A percentile compares a stretch with the other conserved stretches of the same genome.
Evolutionary conservation across 2,888 invertebrate genomes (phyloP).

Genomic region (Rhyacophila evoluta): DNA sequence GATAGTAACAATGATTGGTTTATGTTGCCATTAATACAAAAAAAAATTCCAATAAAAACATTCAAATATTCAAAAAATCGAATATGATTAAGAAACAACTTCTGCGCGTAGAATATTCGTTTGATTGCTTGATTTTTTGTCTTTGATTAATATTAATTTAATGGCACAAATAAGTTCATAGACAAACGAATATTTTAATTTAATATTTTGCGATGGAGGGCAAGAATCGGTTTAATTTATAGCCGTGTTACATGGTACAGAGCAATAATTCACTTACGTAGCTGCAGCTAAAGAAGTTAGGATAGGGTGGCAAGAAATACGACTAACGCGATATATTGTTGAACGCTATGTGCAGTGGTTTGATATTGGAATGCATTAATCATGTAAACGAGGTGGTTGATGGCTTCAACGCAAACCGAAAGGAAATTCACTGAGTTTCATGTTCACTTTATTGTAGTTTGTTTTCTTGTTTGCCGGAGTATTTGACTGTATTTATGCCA

Average conservation of each 20-base stretch:
- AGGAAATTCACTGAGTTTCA: neutral
- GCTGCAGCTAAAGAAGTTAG: neutral
- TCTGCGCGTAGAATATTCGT: neutral
- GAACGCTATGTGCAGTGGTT: slow-evolving; percentile 14
- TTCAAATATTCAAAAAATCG: no score
- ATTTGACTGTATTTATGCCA: neutral
- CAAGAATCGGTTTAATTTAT: no score
- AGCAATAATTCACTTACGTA: neutral
- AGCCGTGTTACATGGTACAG: neutral
- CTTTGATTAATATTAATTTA: no score
- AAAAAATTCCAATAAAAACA: no score
- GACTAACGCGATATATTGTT: neutral
- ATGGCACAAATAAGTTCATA: no score
- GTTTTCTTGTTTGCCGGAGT: neutral
- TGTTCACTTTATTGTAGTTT: neutral
- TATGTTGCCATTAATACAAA: no score
- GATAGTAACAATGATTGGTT: no score
- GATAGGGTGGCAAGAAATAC: neutral
- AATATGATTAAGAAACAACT: neutral
- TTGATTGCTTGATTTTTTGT: no score
- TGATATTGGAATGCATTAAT: slow-evolving; percentile 17
- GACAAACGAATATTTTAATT: no score
- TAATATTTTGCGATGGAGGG: no score
- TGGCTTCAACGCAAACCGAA: neutral
- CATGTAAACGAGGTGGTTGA: slow-evolving; percentile 14